phyloP scores from a whole-genome alignment of 2,113 vertebrate species.

The Eclectus roratus region DNA sequence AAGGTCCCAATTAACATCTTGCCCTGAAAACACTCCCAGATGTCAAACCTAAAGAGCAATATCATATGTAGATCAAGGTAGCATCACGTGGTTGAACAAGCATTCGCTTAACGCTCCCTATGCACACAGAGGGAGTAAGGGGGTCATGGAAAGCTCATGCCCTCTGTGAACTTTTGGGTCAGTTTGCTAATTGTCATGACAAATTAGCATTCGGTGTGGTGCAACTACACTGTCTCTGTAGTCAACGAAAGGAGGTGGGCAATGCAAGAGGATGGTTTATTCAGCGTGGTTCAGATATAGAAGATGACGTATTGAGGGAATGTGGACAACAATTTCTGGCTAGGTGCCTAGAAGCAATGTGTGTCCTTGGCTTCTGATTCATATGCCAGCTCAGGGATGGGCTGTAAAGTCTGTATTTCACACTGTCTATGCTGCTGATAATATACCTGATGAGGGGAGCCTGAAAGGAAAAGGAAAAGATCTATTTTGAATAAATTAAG shows the following conservation, averaged over 20 bases:
- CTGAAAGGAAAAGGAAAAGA: neutral
- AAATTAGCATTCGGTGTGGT: neutral
- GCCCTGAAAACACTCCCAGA: neutral
- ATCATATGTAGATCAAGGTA: neutral
- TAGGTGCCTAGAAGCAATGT: neutral
- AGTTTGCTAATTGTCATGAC: neutral
- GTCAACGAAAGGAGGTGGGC: rapidly evolving
- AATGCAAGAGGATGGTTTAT: neutral
- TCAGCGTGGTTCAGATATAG: neutral
- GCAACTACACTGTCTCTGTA: neutral
- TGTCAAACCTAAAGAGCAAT: neutral
- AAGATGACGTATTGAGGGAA: neutral
- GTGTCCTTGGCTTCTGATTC: neutral
- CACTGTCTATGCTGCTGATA: neutral
- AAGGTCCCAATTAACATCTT: neutral
- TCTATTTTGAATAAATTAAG: neutral
- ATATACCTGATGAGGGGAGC: neutral
- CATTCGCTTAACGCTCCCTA: neutral
- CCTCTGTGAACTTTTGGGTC: neutral
- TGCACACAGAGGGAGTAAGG: neutral
- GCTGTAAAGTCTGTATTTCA: neutral
- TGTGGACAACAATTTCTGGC: neutral
- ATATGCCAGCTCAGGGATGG: neutral
- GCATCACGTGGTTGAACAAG: neutral
- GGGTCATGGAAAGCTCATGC: neutral